Conservation (phyloP, 2,797 vertebrate species). For the Heliangelus exortis region DNA sequence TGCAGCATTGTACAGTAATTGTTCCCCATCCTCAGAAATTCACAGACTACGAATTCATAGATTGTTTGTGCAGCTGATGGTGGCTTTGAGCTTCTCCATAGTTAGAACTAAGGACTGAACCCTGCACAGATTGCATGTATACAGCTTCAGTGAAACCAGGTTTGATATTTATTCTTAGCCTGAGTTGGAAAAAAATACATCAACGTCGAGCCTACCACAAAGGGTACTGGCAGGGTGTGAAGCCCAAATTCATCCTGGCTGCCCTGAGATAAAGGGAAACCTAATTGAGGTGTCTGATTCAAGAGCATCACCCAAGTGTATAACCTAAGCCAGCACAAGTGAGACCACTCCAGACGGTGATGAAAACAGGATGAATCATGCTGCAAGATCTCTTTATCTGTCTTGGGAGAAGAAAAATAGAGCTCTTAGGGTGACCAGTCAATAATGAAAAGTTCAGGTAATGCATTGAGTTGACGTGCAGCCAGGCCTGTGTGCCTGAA, state of each 20-base stretch:
- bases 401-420: background rate
- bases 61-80: background rate
- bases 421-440: background rate
- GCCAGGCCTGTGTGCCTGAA: background rate
- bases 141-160: background rate
- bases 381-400: background rate
- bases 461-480: background rate
- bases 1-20: constrained; percentile 3
- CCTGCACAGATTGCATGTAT: background rate
- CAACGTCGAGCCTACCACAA: background rate
- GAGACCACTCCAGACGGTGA: background rate
- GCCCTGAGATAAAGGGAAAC: background rate
- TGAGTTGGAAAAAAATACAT: background rate
- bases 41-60: background rate
- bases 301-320: background rate
- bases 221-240: background rate
- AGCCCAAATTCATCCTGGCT: background rate
- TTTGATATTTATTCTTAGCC: background rate
- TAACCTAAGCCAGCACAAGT: background rate
- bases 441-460: background rate
- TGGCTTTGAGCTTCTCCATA: background rate
- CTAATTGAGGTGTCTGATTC: background rate
- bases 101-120: background rate
- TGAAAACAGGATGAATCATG: background rate
- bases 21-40: constrained; percentile 30